Percentiles rank a stretch among this genome's conserved stretches.
Evolutionary conservation across 1,140 invertebrate genomes (phyloP).

Genomic region (Zaprionus ghesquierei): DNA sequence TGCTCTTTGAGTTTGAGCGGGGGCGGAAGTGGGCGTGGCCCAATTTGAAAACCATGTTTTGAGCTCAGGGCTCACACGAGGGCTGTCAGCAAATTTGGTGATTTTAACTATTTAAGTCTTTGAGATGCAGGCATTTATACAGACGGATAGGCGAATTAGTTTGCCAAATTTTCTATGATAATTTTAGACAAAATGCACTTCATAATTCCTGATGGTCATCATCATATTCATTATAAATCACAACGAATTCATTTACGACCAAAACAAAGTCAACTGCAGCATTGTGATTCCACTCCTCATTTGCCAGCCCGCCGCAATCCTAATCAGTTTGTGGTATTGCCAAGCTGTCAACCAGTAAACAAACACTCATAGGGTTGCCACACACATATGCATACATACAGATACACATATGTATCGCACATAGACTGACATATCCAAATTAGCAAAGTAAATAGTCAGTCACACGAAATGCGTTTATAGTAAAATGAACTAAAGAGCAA

Average conservation of each 20-base stretch:
- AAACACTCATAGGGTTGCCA: conserved; percentile 24
- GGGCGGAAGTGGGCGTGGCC: too few species aligned
- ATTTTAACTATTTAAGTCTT: too few species aligned
- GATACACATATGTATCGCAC: neutral
- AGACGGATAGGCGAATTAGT: too few species aligned
- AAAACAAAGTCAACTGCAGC: conserved; percentile 24
- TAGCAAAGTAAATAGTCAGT: neutral
- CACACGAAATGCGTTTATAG: neutral
- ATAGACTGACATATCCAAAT: conserved; percentile 7
- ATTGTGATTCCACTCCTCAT: neutral
- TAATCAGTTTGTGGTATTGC: conserved; percentile 61
- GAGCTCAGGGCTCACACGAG: too few species aligned
- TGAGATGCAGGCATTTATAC: too few species aligned
- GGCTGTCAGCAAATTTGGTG: too few species aligned
- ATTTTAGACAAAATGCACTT: too few species aligned
- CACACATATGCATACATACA: conserved; percentile 1
- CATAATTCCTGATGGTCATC: neutral
- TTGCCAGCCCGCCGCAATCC: conserved; percentile 40
- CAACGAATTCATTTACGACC: conserved; percentile 18
- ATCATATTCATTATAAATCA: conserved; percentile 12
- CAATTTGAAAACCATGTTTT: too few species aligned
- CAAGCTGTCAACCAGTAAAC: conserved; percentile 16
- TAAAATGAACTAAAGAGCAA: conserved; percentile 2
- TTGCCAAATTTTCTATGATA: too few species aligned
- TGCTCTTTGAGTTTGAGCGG: neutral